phyloP scores from a whole-genome alignment of 2,797 vertebrate species.

The Malurus leucopterus region DNA sequence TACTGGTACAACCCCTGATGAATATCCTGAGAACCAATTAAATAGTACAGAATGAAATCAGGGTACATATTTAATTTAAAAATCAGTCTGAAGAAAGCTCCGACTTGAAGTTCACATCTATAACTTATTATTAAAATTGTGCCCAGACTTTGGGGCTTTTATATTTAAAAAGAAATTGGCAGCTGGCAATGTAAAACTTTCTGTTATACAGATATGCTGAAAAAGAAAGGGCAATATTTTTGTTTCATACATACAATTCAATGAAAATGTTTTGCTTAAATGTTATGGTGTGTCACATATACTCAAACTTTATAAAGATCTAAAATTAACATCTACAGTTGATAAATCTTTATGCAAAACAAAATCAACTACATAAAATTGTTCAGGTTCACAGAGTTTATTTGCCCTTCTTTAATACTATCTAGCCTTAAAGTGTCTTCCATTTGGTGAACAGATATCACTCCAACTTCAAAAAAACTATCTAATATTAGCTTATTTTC shows the following conservation, averaged over 20 bases:
- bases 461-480: neutral
- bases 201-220: neutral
- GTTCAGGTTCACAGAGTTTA: neutral
- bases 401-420: neutral
- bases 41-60: neutral
- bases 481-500: neutral
- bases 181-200: neutral
- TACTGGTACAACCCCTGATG: neutral
- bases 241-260: neutral
- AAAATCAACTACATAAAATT: neutral
- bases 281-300: neutral
- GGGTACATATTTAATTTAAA: neutral
- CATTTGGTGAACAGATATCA: neutral
- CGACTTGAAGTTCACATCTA: neutral
- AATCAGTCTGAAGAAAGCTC: neutral
- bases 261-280: neutral
- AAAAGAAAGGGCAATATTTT: neutral
- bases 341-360: neutral
- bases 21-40: neutral
- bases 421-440: neutral
- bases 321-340: neutral
- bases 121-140: neutral
- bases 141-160: accelerated
- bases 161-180: neutral
- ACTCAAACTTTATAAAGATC: neutral